These are phyloP conservation scores for Belgica antarctica DNA, from an alignment of 2,888 invertebrate genomes.

Conservation along the genomic window DNA sequence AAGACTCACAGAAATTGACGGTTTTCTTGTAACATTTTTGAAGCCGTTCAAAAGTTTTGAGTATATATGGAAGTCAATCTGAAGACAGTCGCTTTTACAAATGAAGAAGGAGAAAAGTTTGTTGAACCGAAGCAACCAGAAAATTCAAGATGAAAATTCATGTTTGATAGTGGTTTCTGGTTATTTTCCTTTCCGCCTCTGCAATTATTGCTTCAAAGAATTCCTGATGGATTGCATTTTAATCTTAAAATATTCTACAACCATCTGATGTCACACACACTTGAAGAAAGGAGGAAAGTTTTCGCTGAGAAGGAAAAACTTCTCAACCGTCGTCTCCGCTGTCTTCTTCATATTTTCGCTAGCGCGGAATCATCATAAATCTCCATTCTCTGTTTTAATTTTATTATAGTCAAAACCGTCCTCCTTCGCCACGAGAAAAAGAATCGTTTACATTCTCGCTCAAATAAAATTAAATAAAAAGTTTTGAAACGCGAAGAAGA, in stretches of 20 bases:
- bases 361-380: conserved; percentile 36
- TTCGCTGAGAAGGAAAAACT: conserved; percentile 20
- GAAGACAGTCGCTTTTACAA: too few relatives aligned
- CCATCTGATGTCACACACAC: conserved; percentile 36
- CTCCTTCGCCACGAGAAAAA: neutral
- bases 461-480: conserved; percentile 33
- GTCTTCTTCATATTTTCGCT: conserved; percentile 13
- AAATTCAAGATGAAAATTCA: conserved; percentile 4
- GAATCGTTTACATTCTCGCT: conserved; percentile 35
- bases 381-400: conserved; percentile 38
- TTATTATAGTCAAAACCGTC: conserved; percentile 36
- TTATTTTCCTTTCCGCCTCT: neutral
- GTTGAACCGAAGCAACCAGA: conserved; percentile 20
- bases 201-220: conserved; percentile 14
- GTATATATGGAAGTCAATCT: too few relatives aligned
- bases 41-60: too few relatives aligned
- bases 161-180: conserved; percentile 36
- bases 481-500: neutral
- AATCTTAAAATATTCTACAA: conserved; percentile 24
- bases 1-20: too few relatives aligned
- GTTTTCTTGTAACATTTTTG: too few relatives aligned
- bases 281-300: neutral
- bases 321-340: conserved; percentile 2
- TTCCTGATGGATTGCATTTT: conserved; percentile 40
- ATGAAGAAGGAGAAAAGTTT: too few relatives aligned